Base-by-base conservation (phyloP, 2,797 vertebrate species). In the Macropodus opercularis region DNA sequence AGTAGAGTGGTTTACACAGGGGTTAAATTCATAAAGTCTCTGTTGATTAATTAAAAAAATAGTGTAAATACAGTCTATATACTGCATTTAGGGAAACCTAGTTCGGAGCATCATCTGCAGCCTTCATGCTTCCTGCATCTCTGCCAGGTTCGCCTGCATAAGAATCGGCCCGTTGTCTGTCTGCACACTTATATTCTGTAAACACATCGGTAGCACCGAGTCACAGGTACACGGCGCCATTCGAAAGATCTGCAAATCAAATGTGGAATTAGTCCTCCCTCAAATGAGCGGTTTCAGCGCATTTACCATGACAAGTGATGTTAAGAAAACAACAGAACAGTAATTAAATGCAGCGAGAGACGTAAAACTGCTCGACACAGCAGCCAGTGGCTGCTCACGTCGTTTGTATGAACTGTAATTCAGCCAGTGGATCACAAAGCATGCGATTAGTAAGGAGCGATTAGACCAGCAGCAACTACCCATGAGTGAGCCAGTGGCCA, bases 371-470 rank as follows among this genome's bases (percentile, higher is more conserved):
- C 22, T 24, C 17, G 26, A 3, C 6, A 19, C 32, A 2, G 23
- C 23, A 15, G 15, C 27, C 35, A 36, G n/a, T 17, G 9, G 15
- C 35, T 17, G 17, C 36, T 39, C 36, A 9, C 15, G 5, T 4
- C 10, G 21, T 12, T 23, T 24, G n/a, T 18, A 17, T 18, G 17
- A 39, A 39, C 9, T 18, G 13, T 24, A 15, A 24, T 24, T 39
- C 19, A 46, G 8, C 29, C 13, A 32, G 10, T 32, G 6, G 63
- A 63, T 63, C 71, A 21, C 67, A 71, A 61, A 52, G 11, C 14
- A 17, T 31, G 41, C 35, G 21, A 59, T 56, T 55, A 63, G 13
- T 17, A 14, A 67, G 46, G 17, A 18, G 51, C 3, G 6, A 35
- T n/a, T 35, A 35, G 34, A 35, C 34, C 7, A 3, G 2, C 12